A percentile compares a stretch with the other conserved stretches of the same genome.
Conservation (phyloP, 2,888 invertebrate species). For the Nebria salina region DNA sequence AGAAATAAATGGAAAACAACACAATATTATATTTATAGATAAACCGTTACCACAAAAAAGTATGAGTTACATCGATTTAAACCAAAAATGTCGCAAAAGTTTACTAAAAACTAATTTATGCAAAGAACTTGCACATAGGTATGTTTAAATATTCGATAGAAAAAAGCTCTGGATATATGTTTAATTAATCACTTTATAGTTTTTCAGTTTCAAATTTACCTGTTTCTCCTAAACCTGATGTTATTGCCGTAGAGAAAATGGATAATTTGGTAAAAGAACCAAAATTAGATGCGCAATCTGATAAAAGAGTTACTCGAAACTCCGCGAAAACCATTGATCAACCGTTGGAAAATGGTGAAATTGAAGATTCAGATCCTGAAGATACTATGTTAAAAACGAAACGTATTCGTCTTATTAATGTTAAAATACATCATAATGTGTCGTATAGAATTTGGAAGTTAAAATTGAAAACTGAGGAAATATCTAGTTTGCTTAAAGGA, state of each 20-base stretch:
- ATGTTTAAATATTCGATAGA: constrained; percentile 28
- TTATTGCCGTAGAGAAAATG: neutral
- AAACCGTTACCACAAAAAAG: constrained; percentile 54
- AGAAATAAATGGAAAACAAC: constrained; percentile 44
- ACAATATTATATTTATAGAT: constrained; percentile 56
- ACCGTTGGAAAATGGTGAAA: neutral
- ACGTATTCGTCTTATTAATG: neutral
- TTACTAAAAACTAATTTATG: constrained; percentile 56
- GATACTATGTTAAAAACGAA: neutral
- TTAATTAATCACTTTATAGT: neutral
- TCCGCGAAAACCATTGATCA: neutral
- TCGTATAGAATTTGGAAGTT: constrained; percentile 58
- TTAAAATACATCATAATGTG: constrained; percentile 55
- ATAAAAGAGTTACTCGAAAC: neutral
- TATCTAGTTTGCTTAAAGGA: constrained; percentile 54
- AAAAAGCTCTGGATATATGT: neutral
- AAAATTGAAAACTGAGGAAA: constrained; percentile 51
- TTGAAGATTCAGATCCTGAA: constrained; percentile 9
- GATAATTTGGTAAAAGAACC: neutral
- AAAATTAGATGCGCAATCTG: neutral
- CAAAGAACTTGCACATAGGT: constrained; percentile 54
- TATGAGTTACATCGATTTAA: constrained; percentile 52
- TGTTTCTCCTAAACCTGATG: neutral
- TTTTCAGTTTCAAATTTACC: neutral
- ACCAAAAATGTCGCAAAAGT: constrained; percentile 52